These are phyloP conservation scores for Sus cebifrons DNA, from an alignment of 2,797 vertebrate species.

Conservation along the genomic window DNA sequence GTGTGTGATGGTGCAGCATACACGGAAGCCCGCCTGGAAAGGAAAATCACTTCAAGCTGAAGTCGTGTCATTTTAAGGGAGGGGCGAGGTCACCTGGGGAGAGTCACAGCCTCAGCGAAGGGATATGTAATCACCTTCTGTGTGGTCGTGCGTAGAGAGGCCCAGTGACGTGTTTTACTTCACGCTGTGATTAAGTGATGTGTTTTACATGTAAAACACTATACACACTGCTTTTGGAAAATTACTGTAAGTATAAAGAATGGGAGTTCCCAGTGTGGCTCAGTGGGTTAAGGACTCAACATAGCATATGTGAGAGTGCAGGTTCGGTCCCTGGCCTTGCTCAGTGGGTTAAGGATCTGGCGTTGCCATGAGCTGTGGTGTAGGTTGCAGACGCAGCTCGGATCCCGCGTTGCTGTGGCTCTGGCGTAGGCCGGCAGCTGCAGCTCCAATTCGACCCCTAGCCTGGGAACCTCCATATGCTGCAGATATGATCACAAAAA, in stretches of 20 bases:
- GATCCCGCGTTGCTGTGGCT: no score
- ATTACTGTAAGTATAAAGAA: background rate
- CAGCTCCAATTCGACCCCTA: no score
- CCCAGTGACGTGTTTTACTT: background rate
- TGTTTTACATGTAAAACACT: background rate
- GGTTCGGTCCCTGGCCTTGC: no score
- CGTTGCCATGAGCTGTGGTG: no score
- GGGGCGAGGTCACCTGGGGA: background rate
- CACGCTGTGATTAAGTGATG: background rate
- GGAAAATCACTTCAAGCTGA: background rate
- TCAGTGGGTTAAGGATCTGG: no score
- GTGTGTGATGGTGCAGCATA: fast-evolving
- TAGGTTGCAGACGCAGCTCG: no score
- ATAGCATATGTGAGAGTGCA: no score
- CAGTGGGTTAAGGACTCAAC: no score
- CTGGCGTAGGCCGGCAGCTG: no score
- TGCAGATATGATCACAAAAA: no score
- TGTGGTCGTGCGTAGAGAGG: background rate
- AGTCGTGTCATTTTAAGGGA: background rate
- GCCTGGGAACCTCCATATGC: no score
- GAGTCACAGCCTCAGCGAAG: fast-evolving
- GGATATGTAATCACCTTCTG: background rate
- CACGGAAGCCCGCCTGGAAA: fast-evolving
- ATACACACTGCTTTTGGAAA: background rate
- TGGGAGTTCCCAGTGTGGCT: no score